These are phyloP conservation scores for Parus major DNA, from an alignment of 2,113 vertebrate genomes.

Conservation along the genomic window DNA sequence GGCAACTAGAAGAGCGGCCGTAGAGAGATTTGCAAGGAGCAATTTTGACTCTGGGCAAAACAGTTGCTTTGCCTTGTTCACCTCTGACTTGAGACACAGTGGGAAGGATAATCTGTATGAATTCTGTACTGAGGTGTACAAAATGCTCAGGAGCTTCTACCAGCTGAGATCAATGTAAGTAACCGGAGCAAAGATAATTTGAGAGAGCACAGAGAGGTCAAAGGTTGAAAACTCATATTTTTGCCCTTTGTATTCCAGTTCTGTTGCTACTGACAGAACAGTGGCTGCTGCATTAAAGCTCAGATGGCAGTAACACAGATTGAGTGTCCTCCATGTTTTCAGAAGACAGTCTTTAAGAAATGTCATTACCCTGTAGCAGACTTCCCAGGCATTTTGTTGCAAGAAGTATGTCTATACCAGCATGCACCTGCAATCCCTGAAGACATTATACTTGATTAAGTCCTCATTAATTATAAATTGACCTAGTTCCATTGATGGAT, in stretches of 20 bases:
- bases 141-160: background rate
- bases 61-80: background rate
- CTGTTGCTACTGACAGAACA: background rate
- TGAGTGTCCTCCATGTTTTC: background rate
- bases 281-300: background rate
- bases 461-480: background rate
- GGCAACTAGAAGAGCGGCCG: background rate
- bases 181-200: background rate
- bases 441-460: background rate
- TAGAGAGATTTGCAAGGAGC: background rate
- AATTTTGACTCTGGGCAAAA: background rate
- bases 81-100: background rate
- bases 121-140: background rate
- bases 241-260: background rate
- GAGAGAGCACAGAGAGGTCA: background rate
- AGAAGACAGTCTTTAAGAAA: background rate
- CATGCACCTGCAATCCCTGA: background rate
- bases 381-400: background rate
- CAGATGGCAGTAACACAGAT: background rate
- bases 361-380: background rate
- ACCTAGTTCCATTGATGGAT: background rate
- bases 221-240: background rate
- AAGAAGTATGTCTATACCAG: background rate
- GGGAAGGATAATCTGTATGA: background rate
- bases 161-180: background rate